phyloP scores from a whole-genome alignment of 1,140 invertebrate genomes.

The Andrena cerasifolii region DNA sequence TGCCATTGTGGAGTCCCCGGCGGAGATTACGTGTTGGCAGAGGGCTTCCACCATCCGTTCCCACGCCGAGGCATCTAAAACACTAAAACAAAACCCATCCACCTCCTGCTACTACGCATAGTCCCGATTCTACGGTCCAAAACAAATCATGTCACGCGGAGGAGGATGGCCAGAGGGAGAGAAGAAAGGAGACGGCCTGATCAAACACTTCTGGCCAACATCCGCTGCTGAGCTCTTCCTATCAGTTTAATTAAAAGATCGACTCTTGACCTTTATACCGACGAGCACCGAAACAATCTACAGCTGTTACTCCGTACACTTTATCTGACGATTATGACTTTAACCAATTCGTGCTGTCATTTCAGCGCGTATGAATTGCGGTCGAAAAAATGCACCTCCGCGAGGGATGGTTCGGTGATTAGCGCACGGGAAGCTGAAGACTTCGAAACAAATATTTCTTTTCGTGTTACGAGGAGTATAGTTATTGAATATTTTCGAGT shows the following conservation, averaged over 20 bases:
- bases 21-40: conserved; percentile 54
- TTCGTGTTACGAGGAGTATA: too few relatives aligned
- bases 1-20: conserved; percentile 62
- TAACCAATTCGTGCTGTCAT: conserved; percentile 18
- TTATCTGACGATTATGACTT: conserved; percentile 27
- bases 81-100: conserved; percentile 75
- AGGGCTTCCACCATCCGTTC: conserved; percentile 67
- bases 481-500: too few relatives aligned
- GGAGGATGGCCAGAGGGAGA: conserved; percentile 33
- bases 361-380: not conserved
- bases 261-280: conserved; percentile 49
- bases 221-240: conserved; percentile 46
- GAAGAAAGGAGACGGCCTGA: conserved; percentile 62
- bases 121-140: conserved; percentile 49
- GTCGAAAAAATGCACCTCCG: not conserved
- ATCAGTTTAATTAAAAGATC: conserved; percentile 51
- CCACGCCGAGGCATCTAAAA: conserved; percentile 77
- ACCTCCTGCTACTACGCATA: conserved; percentile 17
- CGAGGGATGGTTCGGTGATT: not conserved
- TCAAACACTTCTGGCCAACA: conserved; percentile 64
- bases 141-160: conserved; percentile 70
- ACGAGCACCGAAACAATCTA: conserved; percentile 38
- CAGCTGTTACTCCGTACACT: not conserved
- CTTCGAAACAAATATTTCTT: too few relatives aligned
- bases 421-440: too few relatives aligned